These are phyloP conservation scores for Fragum sueziense DNA, from an alignment of 2,888 invertebrate species.

Conservation along the genomic window DNA sequence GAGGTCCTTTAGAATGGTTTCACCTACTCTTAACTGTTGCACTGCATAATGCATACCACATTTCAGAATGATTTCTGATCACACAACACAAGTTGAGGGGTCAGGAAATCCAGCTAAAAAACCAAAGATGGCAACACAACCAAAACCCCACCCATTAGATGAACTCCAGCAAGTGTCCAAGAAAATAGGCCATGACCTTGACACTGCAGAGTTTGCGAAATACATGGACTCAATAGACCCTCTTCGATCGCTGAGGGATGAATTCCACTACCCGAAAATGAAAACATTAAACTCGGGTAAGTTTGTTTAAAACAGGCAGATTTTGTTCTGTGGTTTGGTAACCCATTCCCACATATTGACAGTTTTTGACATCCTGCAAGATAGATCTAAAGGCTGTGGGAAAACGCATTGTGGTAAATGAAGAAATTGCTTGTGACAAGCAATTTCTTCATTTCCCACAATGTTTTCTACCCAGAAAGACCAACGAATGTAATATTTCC, in stretches of 20 bases:
- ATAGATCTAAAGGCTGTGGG: not conserved
- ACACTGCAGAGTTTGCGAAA: constrained; percentile 78
- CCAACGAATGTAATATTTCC: not conserved
- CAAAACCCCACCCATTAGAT: constrained; percentile 61
- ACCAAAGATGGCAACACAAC: constrained; percentile 13
- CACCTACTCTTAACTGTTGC: too few relatives aligned
- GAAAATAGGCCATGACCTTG: constrained; percentile 61
- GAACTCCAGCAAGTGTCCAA: constrained; percentile 62
- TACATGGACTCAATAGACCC: constrained; percentile 81
- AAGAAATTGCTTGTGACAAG: constrained; percentile 3
- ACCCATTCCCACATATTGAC: not conserved
- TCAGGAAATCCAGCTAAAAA: not conserved
- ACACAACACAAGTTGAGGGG: too few relatives aligned
- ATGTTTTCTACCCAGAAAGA: not conserved
- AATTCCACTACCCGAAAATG: constrained; percentile 83
- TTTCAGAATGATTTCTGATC: not conserved
- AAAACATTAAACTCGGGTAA: constrained; percentile 80
- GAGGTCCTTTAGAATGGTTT: too few relatives aligned
- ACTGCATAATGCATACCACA: too few relatives aligned
- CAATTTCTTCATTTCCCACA: not conserved
- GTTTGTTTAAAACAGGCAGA: too few relatives aligned
- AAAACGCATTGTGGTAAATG: constrained; percentile 17
- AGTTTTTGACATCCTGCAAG: not conserved
- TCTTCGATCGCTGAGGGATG: constrained; percentile 77
- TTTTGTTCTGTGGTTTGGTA: too few relatives aligned